Conservation (phyloP, 2,113 vertebrate species). For the Struthidea cinerea region DNA sequence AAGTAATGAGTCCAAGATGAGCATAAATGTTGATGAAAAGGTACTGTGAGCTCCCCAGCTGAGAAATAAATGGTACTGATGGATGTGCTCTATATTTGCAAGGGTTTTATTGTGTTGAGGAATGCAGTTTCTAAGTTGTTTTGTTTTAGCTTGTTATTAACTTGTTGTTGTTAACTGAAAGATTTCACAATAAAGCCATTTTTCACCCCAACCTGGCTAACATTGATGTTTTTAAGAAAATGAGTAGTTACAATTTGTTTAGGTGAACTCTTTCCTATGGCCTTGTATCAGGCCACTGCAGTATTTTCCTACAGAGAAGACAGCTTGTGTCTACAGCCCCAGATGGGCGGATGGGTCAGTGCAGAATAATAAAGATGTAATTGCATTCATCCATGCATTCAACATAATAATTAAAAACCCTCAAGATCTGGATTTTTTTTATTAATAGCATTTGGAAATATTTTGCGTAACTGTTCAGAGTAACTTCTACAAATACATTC, state of each 20-base stretch:
- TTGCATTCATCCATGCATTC: neutral
- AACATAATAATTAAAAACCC: neutral
- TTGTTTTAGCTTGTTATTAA: neutral
- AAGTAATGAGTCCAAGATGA: constrained; percentile 38
- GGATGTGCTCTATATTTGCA: neutral
- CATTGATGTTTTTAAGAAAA: neutral
- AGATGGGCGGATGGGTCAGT: neutral
- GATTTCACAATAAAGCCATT: neutral
- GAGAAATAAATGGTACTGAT: constrained; percentile 16
- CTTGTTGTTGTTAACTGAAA: neutral
- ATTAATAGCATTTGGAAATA: neutral
- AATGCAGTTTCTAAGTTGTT: neutral
- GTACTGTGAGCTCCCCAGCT: neutral
- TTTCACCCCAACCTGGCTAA: neutral
- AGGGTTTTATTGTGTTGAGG: neutral
- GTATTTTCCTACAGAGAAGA: neutral
- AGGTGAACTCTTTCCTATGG: neutral
- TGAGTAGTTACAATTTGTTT: neutral
- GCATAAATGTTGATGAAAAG: neutral
- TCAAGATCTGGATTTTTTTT: neutral
- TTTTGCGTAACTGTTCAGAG: neutral
- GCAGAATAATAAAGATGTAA: neutral
- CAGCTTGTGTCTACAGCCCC: neutral
- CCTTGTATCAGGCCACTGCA: neutral
- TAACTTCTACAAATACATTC: neutral